These are phyloP conservation scores for Corydoras sp. DNA, from an alignment of 2,113 vertebrate genomes.

Conservation along the genomic window DNA sequence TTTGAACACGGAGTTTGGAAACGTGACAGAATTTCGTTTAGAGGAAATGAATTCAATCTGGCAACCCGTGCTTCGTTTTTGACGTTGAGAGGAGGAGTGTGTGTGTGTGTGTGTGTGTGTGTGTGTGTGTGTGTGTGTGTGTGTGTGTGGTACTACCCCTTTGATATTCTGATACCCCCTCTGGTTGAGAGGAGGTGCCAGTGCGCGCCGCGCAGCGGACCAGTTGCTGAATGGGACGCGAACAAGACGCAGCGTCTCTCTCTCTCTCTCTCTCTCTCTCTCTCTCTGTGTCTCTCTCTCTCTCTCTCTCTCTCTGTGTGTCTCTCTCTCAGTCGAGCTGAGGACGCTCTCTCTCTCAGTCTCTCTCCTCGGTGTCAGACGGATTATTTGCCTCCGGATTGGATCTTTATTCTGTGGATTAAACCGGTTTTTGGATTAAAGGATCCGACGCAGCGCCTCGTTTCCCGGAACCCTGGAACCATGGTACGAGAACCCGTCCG, in stretches of 20 bases:
- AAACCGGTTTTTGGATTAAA: neutral
- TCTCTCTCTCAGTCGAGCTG: too few relatives aligned
- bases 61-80: neutral
- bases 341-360: neutral
- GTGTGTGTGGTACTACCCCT: slow-evolving; percentile 4
- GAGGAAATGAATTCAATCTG: neutral
- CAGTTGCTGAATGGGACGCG: slow-evolving; percentile 6
- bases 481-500: too few relatives aligned
- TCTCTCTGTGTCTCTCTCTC: neutral
- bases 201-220: neutral
- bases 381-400: slow-evolving; percentile 4
- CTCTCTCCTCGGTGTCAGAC: neutral
- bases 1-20: too few relatives aligned
- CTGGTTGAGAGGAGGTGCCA: slow-evolving; percentile 3
- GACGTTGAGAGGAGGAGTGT: neutral
- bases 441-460: neutral
- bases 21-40: neutral
- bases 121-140: slow-evolving; percentile 2
- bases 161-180: slow-evolving; percentile 7
- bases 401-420: neutral
- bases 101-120: neutral
- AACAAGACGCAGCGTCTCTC: neutral
- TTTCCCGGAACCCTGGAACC: too few relatives aligned
- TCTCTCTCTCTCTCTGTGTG: neutral
- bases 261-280: neutral